These are phyloP conservation scores for Xylophagus ater DNA, from an alignment of 2,888 invertebrate genomes.

Conservation along the genomic window DNA sequence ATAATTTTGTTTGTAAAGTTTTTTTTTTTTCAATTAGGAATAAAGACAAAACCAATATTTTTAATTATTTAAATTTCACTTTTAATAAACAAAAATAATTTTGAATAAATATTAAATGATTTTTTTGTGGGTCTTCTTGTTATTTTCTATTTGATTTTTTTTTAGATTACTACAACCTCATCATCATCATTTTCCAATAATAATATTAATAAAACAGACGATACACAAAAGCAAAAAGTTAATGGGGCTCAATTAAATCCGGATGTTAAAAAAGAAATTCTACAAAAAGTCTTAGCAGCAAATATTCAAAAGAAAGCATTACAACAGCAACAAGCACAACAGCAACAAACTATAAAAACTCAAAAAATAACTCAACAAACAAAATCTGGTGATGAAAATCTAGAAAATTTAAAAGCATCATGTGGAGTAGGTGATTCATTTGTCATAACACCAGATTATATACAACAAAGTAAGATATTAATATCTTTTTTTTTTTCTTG, in stretches of 20 bases:
- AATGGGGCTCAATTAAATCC: slow-evolving; percentile 19
- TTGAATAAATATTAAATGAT: too few species aligned
- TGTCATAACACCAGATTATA: slow-evolving; percentile 82
- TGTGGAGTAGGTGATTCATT: slow-evolving; percentile 43
- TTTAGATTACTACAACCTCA: slow-evolving; percentile 14
- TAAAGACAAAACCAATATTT: too few species aligned
- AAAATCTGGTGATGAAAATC: slow-evolving; percentile 9
- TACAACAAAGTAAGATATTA: slow-evolving; percentile 72
- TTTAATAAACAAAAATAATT: too few species aligned
- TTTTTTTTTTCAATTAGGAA: too few species aligned
- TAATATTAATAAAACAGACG: slow-evolving; percentile 7
- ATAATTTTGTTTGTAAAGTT: too few species aligned
- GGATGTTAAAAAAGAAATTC: slow-evolving; percentile 24
- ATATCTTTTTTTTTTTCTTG: not conserved
- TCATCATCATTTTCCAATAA: too few species aligned
- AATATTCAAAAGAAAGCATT: slow-evolving; percentile 34
- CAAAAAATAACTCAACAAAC: slow-evolving; percentile 4
- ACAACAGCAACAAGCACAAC: slow-evolving; percentile 27
- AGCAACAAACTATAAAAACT: slow-evolving; percentile 5
- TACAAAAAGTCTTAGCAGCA: slow-evolving; percentile 26
- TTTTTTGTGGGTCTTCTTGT: too few species aligned
- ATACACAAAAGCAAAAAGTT: slow-evolving; percentile 15
- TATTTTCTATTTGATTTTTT: too few species aligned
- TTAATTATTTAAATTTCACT: too few species aligned
- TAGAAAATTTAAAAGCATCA: slow-evolving; percentile 13